These are phyloP conservation scores for Crocodylus rhombifer DNA, from an alignment of 2,797 vertebrate genomes.

Conservation along the genomic window DNA sequence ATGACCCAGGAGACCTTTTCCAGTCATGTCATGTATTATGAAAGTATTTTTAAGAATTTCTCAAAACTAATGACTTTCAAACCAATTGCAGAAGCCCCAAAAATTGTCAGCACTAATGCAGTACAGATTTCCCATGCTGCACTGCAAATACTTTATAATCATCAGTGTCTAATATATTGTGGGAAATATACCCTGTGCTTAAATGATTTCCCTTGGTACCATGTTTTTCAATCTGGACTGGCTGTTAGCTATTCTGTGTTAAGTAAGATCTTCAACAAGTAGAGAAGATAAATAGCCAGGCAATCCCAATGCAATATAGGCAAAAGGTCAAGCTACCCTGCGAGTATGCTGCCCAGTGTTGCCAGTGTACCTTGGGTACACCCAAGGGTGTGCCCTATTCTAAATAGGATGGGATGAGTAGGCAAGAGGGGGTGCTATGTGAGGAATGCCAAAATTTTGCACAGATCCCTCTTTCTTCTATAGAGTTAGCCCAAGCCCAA, in stretches of 20 bases:
- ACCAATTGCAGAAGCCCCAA: conserved; percentile 28
- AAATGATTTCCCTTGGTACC: conserved; percentile 56
- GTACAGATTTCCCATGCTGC: conserved; percentile 30
- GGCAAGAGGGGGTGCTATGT: too few relatives aligned
- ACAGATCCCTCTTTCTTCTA: too few relatives aligned
- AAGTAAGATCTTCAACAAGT: conserved; percentile 67
- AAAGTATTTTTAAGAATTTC: neutral
- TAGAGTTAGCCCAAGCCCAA: too few relatives aligned
- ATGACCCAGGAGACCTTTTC: conserved; percentile 3
- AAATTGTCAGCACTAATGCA: conserved; percentile 54
- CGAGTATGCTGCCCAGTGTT: neutral
- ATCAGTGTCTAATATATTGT: conserved; percentile 2
- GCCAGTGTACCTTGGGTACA: neutral
- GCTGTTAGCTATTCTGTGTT: conserved; percentile 64
- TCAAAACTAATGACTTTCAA: neutral
- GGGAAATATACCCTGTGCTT: conserved; percentile 56
- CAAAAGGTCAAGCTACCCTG: conserved; percentile 57
- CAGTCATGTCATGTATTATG: neutral
- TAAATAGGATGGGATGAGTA: too few relatives aligned
- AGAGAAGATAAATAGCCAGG: conserved; percentile 57
- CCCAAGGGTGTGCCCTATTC: too few relatives aligned
- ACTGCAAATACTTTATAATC: conserved; percentile 39
- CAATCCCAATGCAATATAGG: conserved; percentile 43
- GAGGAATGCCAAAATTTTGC: too few relatives aligned
- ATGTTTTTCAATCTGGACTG: conserved; percentile 56